Evolutionary conservation across 1,140 invertebrate genomes (phyloP).

Genomic region (Samia ricini): DNA sequence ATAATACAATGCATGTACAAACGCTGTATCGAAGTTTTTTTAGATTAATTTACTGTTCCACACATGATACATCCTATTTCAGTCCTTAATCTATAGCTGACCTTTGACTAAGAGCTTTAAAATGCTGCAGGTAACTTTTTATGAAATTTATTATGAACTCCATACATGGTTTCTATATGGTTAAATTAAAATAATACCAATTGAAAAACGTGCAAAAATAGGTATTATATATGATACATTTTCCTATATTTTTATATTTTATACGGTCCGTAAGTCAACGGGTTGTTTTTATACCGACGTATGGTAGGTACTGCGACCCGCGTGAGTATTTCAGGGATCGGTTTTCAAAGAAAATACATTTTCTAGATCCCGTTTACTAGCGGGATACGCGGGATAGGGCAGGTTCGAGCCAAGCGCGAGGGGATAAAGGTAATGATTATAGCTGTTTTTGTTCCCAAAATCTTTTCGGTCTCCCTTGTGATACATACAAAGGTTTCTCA

Average conservation of each 20-base stretch:
- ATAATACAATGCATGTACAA: no score
- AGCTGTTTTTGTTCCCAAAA: constrained; percentile 18
- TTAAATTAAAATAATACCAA: no score
- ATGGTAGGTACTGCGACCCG: constrained; percentile 21
- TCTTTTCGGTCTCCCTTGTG: constrained; percentile 7
- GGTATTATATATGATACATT: not conserved
- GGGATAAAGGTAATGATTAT: constrained; percentile 27
- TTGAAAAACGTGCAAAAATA: not conserved
- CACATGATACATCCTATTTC: no score
- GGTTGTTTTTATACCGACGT: constrained; percentile 28
- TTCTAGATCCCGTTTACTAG: constrained; percentile 26
- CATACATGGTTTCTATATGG: no score
- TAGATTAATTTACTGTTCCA: no score
- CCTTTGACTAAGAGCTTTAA: no score
- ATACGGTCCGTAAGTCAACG: not conserved
- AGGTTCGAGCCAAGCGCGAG: constrained; percentile 16
- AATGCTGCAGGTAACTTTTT: no score
- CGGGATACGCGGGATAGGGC: constrained; percentile 18
- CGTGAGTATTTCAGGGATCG: constrained; percentile 30
- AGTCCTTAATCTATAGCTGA: no score
- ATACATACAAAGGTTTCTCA: constrained; percentile 5
- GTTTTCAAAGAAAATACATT: constrained; percentile 46
- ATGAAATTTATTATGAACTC: no score
- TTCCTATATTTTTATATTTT: not conserved
- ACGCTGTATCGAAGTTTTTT: no score